phyloP scores from a whole-genome alignment of 1,140 invertebrate genomes.

The Cyclina sinensis region DNA sequence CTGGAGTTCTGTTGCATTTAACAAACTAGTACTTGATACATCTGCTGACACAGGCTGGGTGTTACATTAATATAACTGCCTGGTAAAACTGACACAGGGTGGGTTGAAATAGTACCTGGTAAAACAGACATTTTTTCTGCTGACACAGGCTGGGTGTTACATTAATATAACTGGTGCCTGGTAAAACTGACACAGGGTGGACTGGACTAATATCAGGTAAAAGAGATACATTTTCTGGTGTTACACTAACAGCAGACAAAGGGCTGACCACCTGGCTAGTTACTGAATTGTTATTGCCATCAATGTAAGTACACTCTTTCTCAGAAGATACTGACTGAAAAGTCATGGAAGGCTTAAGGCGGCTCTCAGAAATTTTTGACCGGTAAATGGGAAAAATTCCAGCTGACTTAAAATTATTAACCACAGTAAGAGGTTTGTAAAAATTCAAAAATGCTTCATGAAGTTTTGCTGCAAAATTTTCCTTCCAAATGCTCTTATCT shows the following conservation, averaged over 20 bases:
- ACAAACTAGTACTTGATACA: neutral
- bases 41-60: neutral
- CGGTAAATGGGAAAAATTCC: conserved; percentile 59
- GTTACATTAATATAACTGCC: conserved; percentile 7
- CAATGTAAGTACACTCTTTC: neutral
- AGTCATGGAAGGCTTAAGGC: conserved; percentile 35
- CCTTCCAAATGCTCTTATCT: conserved; percentile 41
- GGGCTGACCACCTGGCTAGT: neutral
- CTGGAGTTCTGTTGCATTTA: neutral
- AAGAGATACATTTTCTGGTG: too few relatives aligned
- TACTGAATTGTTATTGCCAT: neutral
- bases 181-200: neutral
- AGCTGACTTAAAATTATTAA: conserved; percentile 61
- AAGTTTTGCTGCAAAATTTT: conserved; percentile 72
- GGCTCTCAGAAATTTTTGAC: neutral
- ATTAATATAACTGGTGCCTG: neutral
- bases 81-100: neutral
- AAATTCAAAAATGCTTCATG: conserved; percentile 60
- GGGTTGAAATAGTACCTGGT: neutral
- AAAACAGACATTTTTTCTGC: neutral
- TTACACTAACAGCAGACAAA: neutral
- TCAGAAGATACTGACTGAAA: conserved; percentile 17
- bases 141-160: neutral
- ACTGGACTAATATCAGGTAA: neutral
- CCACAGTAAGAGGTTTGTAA: conserved; percentile 69